phyloP scores from a whole-genome alignment of 1,140 invertebrate species.

The Bombus turneri region DNA sequence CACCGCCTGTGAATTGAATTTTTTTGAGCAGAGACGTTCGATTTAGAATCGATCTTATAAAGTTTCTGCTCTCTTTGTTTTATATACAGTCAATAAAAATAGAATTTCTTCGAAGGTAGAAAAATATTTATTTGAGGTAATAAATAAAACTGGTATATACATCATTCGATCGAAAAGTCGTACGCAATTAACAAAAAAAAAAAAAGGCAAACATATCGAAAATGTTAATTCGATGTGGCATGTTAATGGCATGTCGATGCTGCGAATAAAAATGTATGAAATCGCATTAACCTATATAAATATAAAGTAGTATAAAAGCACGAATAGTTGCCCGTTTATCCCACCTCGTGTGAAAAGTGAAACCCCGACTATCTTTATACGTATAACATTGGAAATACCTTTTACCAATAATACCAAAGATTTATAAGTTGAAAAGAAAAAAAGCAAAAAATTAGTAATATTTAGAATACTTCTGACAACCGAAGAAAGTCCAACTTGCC shows the following conservation, averaged over 20 bases:
- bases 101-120: conserved; percentile 5
- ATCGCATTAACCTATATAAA: background rate
- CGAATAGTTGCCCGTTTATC: conserved; percentile 9
- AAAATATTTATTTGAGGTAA: conserved; percentile 67
- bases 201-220: background rate
- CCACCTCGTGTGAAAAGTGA: background rate
- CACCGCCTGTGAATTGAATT: background rate
- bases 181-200: background rate
- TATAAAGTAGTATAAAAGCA: background rate
- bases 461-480: background rate
- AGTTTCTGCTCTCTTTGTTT: background rate
- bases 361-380: background rate
- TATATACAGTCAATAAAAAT: background rate
- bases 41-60: background rate
- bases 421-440: background rate
- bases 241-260: background rate
- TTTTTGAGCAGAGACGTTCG: background rate
- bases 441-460: background rate
- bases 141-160: conserved; percentile 73
- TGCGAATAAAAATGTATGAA: background rate
- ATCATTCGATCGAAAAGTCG: conserved; percentile 6
- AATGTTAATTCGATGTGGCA: background rate
- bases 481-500: background rate
- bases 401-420: conserved; percentile 1
- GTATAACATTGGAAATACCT: background rate